Base-by-base conservation (phyloP, 2,113 vertebrate genomes). In the Rissa tridactyla region DNA sequence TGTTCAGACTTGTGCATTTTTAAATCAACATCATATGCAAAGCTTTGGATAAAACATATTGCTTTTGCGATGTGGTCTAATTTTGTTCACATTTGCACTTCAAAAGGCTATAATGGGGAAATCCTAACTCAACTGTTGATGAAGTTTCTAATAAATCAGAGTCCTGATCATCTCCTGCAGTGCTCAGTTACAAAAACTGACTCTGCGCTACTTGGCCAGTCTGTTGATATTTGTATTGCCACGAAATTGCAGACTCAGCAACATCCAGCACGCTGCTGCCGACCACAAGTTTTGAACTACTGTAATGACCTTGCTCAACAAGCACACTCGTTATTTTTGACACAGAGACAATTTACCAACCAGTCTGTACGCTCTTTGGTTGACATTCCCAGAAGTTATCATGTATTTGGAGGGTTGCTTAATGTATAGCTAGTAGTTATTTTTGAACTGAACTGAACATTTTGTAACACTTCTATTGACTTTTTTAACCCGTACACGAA, bases 311-410 rank as follows among this genome's bases (percentile, higher is more conserved):
- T 95, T 89, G 77, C 87, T 91, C 90, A 93, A 83, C 69, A 94
- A 77, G 94, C 44, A 75, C 68, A 40, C 62, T 94, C 2, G 17
- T 92, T 95, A 96, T 97, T 97, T 96, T 89, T 92, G 83, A 92
- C 82, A 80, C 60, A 80, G 90, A 96, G 57, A 90, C 80, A 90
- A 88, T 73, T 94, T 93, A 95, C 94, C 73, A 95, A 57, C 76
- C 65, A 70, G 82, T 64, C 96, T 95, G 94, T 55, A 42, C 71
- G 16, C 82, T 96, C 92, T 90, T 60, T 79, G 77, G 76, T 92
- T 95, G 90, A 85, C 69, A 72, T 93, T 96, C 84, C 92, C 95
- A 96, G 95, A 94, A 96, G 88, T 97, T 95, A 96, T 88, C 54
- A 32, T 89, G 72, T 92, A 73, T 60, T 96, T 94, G 46, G 81